A percentile compares a stretch with the other conserved stretches of the same genome.
These are phyloP conservation scores for Formica selysi DNA, from an alignment of 1,140 invertebrate genomes.

Conservation along the genomic window DNA sequence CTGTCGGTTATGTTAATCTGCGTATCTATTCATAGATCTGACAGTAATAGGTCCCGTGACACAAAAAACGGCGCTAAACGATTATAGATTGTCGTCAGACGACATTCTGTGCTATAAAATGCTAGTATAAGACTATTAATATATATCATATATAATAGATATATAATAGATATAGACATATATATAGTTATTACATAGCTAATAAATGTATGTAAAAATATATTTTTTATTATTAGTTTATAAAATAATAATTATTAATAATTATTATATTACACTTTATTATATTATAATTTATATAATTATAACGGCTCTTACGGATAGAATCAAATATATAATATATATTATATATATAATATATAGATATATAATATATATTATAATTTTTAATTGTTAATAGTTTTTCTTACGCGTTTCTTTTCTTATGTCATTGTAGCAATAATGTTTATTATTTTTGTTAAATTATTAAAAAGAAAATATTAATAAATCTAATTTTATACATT, in stretches of 20 bases:
- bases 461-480: neutral
- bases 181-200: too few species aligned
- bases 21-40: conserved; percentile 65
- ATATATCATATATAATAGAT: neutral
- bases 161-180: neutral
- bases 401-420: too few species aligned
- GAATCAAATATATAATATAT: too few species aligned
- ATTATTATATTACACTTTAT: neutral
- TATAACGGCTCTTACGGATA: too few species aligned
- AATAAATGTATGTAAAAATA: neutral
- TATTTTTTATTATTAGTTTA: neutral
- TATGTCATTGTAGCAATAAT: neutral
- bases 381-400: too few species aligned
- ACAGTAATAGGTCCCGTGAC: conserved; percentile 26
- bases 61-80: conserved; percentile 25
- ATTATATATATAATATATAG: too few species aligned
- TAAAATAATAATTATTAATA: neutral
- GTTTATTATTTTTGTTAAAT: neutral
- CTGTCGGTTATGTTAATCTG: conserved; percentile 52
- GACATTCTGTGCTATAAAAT: neutral
- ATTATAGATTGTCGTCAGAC: conserved; percentile 1
- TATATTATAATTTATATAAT: too few species aligned
- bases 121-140: neutral
- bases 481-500: neutral
- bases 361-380: too few species aligned